These are phyloP conservation scores for Pandemis corylana DNA, from an alignment of 2,888 invertebrate species.

Conservation along the genomic window DNA sequence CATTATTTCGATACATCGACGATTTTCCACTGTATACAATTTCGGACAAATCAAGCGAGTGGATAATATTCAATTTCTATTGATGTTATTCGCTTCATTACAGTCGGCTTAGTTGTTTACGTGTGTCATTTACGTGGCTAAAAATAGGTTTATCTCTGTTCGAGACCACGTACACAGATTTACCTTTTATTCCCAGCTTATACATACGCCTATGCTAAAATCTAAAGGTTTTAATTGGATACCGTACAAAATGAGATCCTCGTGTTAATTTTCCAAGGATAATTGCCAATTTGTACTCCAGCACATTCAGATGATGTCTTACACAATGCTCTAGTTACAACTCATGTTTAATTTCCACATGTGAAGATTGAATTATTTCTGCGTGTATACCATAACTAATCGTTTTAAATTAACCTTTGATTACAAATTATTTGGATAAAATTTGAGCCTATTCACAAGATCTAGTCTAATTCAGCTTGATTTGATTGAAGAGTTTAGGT, in stretches of 20 bases:
- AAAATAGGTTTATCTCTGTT: neutral
- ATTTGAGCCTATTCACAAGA: neutral
- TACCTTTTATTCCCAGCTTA: neutral
- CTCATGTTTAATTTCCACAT: neutral
- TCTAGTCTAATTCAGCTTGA: neutral
- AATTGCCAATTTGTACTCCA: constrained; percentile 11
- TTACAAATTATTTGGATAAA: neutral
- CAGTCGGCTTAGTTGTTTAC: neutral
- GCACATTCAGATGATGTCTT: neutral
- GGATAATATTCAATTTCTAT: neutral
- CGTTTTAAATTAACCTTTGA: neutral
- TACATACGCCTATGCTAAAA: neutral
- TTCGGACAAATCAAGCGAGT: too few species aligned
- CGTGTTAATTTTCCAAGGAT: neutral
- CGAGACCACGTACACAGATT: neutral
- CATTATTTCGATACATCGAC: too few species aligned
- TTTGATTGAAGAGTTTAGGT: neutral
- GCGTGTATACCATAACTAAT: neutral
- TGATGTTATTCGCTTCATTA: neutral
- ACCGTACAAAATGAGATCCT: neutral
- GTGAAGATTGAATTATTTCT: neutral
- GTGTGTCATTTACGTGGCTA: neutral
- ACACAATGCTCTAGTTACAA: neutral
- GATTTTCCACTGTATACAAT: too few species aligned
- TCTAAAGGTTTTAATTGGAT: neutral